These are phyloP conservation scores for Melipona beecheii DNA, from an alignment of 2,888 invertebrate species.

Conservation along the genomic window DNA sequence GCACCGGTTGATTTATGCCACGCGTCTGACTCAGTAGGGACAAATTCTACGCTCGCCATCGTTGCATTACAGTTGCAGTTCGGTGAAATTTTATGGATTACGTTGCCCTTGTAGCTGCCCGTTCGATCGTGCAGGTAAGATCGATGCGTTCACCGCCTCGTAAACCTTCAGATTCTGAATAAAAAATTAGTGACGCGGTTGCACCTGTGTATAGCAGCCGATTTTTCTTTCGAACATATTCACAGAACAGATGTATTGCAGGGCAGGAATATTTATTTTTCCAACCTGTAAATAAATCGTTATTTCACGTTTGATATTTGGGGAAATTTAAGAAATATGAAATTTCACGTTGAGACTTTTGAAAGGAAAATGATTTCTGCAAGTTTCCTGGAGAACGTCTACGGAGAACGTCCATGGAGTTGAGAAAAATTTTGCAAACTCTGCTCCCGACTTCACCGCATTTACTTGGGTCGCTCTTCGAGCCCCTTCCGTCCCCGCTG, in stretches of 20 bases:
- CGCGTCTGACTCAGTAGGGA: constrained; percentile 34
- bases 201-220: background rate
- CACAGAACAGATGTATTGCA: background rate
- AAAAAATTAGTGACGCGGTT: background rate
- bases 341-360: background rate
- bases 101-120: background rate
- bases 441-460: constrained; percentile 35
- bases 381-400: background rate
- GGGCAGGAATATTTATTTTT: background rate
- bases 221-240: background rate
- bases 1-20: constrained; percentile 51
- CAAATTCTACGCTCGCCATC: constrained; percentile 41
- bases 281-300: background rate
- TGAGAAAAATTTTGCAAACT: constrained; percentile 18
- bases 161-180: background rate
- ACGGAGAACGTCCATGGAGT: constrained; percentile 9
- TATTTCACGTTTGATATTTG: background rate
- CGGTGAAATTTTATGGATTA: constrained; percentile 46
- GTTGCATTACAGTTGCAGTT: constrained; percentile 16
- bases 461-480: constrained; percentile 5
- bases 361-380: background rate
- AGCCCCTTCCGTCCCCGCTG: constrained; percentile 17
- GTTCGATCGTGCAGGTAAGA: constrained; percentile 15
- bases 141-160: constrained; percentile 11
- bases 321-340: background rate